Evolutionary conservation across 2,797 vertebrate species (phyloP), one percentile per base, ranked within the genome.

Genomic region (Orestias chungarensis): DNA sequence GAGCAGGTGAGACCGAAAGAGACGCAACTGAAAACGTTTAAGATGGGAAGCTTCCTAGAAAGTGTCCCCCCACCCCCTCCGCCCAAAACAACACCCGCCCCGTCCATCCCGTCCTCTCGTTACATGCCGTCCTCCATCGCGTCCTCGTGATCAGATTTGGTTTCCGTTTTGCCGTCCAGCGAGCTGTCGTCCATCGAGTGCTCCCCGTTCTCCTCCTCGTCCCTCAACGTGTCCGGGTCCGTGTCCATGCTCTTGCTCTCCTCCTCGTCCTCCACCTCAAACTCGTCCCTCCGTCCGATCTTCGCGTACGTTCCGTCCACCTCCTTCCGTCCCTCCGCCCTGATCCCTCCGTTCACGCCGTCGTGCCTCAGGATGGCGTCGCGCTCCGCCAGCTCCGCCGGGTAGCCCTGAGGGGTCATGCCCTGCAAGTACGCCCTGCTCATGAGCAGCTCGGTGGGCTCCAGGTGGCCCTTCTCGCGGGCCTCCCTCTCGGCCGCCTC

Each of bases 121-220:
- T 97, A 98, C 96, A 99, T 97, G 95, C 95, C 96, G 38, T 98
- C 96, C 95, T 98, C 97, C 95, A 95, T 96, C 87, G 94, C 93
- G 95, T 99, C 97, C 96, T 99, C 98, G n/a, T 96, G 97, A 94
- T 99, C 97, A 92, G 97, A 99, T 97, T 99, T 99, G 96, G 96
- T 97, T 97, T 98, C 97, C 94, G 96, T 97, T 94, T 99, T 99
- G 90, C 97, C 97, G 88, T 99, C 98, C 94, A 99, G 94, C 42
- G 98, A 99, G 93, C 97, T 99, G 89, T 99, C 98, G 93, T 99
- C 98, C 97, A 99, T 97, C 86, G 97, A 99, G 93, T 98, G 98
- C 88, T 99, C 97, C 23, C 95, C 97, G 75, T 96, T 96, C 90
- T 99, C 97, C 92, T 98, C 97, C 91, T 99, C 97, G 71, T 99